Percentiles rank a stretch among this genome's conserved stretches.
phyloP scores from a whole-genome alignment of 2,888 invertebrate genomes.

The Noctua janthina region DNA sequence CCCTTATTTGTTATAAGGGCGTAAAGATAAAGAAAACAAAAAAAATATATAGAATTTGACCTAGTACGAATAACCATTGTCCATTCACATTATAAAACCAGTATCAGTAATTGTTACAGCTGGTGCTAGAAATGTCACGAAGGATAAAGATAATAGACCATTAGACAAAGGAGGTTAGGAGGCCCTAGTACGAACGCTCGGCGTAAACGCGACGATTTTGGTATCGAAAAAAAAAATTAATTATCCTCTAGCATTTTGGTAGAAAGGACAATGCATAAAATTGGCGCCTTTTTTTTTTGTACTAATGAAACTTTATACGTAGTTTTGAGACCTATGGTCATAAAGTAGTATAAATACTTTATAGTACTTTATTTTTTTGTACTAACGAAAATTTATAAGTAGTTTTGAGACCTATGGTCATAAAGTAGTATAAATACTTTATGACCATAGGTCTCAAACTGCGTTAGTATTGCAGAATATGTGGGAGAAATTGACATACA shows the following conservation, averaged over 20 bases:
- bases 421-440: no score
- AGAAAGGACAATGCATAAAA: not conserved
- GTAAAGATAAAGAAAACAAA: not conserved
- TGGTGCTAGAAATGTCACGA: not conserved
- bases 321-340: no score
- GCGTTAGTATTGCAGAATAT: not conserved
- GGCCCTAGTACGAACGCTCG: not conserved
- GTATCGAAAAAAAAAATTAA: not conserved
- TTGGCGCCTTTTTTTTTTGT: not conserved
- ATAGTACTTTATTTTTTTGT: no score
- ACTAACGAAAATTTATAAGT: no score
- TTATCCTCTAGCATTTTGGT: not conserved
- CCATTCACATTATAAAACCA: not conserved
- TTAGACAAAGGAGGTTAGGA: not conserved
- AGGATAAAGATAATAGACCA: not conserved
- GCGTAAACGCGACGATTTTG: not conserved
- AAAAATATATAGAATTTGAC: not conserved
- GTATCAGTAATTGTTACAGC: not conserved
- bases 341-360: no score
- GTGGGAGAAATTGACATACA: not conserved
- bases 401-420: no score
- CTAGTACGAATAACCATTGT: not conserved
- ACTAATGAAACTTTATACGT: not conserved
- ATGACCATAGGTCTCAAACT: not conserved
- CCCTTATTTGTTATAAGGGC: not conserved